phyloP scores from a whole-genome alignment of 35 echinoderm and acorn worm species.

The Amphiura filiformis region DNA sequence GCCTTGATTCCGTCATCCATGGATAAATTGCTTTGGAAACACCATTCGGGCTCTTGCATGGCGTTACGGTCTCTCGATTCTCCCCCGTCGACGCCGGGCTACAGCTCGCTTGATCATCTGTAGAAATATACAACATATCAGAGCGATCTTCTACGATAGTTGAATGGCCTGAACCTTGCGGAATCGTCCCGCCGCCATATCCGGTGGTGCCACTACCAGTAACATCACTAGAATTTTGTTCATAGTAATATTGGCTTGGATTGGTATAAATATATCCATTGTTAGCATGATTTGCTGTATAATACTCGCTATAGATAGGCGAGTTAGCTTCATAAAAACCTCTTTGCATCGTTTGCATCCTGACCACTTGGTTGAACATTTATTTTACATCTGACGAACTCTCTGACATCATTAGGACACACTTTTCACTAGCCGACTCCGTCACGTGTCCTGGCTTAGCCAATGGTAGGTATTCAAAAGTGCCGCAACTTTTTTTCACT shows the following conservation, averaged over 20 bases:
- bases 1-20: slow-evolving; percentile 36
- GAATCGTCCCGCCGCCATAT: neutral
- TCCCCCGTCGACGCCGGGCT: neutral
- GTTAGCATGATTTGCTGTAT: neutral
- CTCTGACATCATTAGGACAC: neutral
- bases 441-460: neutral
- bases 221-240: neutral
- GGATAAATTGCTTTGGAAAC: slow-evolving; percentile 20
- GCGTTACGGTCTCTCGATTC: neutral
- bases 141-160: neutral
- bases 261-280: slow-evolving; percentile 4
- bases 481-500: neutral
- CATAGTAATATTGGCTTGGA: neutral
- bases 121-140: neutral
- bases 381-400: slow-evolving; percentile 7
- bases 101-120: neutral
- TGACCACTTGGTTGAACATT: neutral
- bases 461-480: neutral
- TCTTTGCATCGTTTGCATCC: slow-evolving; percentile 5
- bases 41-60: neutral
- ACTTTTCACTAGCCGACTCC: neutral
- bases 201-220: neutral
- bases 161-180: neutral
- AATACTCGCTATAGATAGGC: neutral
- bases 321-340: neutral